Evolutionary conservation across 2,888 invertebrate genomes (phyloP), one percentile per base, ranked within the genome.

Genomic region (Lymantria dispar): DNA sequence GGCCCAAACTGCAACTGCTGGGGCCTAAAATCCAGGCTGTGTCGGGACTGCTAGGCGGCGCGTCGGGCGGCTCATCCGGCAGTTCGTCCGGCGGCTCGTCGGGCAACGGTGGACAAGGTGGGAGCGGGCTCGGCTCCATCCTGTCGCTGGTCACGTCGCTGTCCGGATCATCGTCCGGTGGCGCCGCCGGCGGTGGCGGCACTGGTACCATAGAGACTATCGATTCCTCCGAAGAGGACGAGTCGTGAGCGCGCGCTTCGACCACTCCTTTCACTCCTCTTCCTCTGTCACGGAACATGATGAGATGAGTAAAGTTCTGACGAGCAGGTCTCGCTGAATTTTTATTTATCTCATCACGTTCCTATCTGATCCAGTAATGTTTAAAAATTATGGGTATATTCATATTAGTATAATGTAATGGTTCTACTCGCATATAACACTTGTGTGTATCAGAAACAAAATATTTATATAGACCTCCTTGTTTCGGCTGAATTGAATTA

Each of bases 1-100:
- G 95, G 44, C 94, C 95, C 14, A 94, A 95, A 70, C 91, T 96
- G 47, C 94, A 94, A 64, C 86, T 95, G 13, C 91, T 95, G 43
- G 94, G 95, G 38, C 94, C 93, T 65, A 93, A 94, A 83, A 87
- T 95, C 62, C 92, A 94, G 78, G 78, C 92, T 60, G 82, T 85
- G 75, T 85, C 92, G 46, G 92, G 93, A 0, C 74, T 93, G 48
- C 76, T 92, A 54, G 93, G 94, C 45, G 94, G 93, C 15, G 71
- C 92, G 1, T 84, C 90, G 15, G 93, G 94, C 52, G 93, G 94
- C 46, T 78, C 94, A 13, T 45, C 48, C 9, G 48, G 50, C 42
- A 10, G 42, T 9, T 40, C 40, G 0, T 14, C 40, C 30, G 93
- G 94, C 52, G 93, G 94, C 11, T 38, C 38, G n/a, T 38, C 38